Conservation (phyloP, 2,888 invertebrate genomes). For the Sminthurinus aureus region DNA sequence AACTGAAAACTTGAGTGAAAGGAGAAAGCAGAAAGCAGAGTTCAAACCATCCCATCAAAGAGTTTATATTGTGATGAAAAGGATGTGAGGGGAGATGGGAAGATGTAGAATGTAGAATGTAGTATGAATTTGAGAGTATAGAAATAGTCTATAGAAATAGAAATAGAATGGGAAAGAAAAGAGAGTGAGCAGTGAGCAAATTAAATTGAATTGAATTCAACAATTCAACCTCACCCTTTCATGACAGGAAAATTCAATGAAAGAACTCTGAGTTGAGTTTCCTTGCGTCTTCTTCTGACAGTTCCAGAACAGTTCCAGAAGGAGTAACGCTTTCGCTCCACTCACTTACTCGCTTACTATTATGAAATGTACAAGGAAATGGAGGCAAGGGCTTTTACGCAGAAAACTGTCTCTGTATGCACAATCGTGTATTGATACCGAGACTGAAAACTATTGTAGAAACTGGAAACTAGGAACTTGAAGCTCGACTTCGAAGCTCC, state of each 20-base stretch:
- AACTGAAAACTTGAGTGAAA: neutral
- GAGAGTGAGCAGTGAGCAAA: neutral
- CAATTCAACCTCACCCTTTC: conserved; percentile 37
- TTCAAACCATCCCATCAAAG: too few species aligned
- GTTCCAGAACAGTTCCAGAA: too few species aligned
- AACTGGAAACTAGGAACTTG: too few species aligned
- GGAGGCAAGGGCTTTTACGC: neutral
- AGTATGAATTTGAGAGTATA: neutral
- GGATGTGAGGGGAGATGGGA: neutral
- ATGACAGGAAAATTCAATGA: conserved; percentile 37
- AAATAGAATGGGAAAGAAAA: neutral
- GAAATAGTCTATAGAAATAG: neutral
- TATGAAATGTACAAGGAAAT: too few species aligned
- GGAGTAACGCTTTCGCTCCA: too few species aligned
- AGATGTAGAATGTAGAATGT: neutral
- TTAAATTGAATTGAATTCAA: conserved; percentile 33
- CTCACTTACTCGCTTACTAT: too few species aligned
- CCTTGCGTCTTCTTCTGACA: conserved; percentile 14
- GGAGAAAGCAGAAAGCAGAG: neutral
- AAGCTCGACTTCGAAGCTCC: too few species aligned
- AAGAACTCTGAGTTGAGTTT: conserved; percentile 3
- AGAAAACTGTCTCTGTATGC: neutral
- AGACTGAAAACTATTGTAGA: too few species aligned
- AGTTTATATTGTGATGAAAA: neutral
- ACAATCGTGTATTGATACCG: neutral